These are phyloP conservation scores for Drosophila subpulchrella DNA, from an alignment of 1,140 invertebrate species.

Conservation along the genomic window DNA sequence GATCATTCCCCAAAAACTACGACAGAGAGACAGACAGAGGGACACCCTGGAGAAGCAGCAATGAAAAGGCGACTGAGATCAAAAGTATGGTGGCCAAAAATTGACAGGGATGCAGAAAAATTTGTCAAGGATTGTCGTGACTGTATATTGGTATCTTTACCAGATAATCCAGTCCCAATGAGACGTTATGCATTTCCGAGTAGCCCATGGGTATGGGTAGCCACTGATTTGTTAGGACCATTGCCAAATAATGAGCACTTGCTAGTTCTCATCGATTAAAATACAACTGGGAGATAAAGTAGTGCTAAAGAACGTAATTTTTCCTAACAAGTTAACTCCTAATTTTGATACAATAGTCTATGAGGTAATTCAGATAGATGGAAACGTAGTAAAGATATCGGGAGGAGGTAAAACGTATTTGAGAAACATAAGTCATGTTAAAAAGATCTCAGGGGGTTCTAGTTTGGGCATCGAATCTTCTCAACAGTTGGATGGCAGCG, in stretches of 20 bases:
- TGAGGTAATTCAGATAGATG: slow-evolving; percentile 1
- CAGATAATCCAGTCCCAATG: no score
- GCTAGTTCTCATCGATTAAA: no score
- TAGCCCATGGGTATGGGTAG: no score
- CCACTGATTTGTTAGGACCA: no score
- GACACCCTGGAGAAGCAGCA: slow-evolving; percentile 84
- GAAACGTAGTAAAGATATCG: not conserved
- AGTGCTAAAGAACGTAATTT: not conserved
- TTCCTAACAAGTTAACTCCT: slow-evolving; percentile 1
- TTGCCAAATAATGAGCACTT: no score
- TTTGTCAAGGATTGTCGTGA: no score
- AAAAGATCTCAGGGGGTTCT: not conserved
- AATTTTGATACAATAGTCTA: slow-evolving; percentile 6
- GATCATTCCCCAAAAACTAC: not conserved
- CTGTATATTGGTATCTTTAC: no score
- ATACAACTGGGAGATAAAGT: not conserved
- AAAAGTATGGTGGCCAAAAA: no score
- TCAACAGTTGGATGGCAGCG: no score
- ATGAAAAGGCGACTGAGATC: not conserved
- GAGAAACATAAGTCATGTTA: not conserved
- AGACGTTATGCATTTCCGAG: no score
- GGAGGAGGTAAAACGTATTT: slow-evolving; percentile 4
- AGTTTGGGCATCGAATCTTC: no score
- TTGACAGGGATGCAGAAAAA: no score
- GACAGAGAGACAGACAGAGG: slow-evolving; percentile 84